phyloP scores from a whole-genome alignment of 1,140 invertebrate species.

The Procambarus clarkii region DNA sequence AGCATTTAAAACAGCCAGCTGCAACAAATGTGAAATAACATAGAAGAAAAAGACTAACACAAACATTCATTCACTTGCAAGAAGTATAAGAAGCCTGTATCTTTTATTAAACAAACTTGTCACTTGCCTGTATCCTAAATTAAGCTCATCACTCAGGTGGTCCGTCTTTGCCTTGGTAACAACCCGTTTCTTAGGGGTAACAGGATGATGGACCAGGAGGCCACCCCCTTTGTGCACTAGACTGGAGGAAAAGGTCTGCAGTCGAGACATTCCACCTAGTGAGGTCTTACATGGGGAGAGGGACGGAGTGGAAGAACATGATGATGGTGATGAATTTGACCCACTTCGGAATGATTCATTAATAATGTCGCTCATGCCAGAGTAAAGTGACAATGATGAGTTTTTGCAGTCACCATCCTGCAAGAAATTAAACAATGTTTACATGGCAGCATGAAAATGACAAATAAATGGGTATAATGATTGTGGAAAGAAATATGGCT shows the following conservation, averaged over 20 bases:
- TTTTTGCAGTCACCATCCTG: conserved; percentile 29
- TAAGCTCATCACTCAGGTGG: conserved; percentile 60
- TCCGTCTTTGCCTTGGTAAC: conserved; percentile 55
- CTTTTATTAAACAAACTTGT: neutral
- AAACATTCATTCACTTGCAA: too few species aligned
- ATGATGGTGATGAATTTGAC: conserved; percentile 33
- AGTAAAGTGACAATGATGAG: conserved; percentile 39
- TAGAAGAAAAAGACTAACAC: conserved; percentile 5
- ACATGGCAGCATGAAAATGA: too few species aligned
- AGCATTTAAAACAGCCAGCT: too few species aligned
- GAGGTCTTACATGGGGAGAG: conserved; percentile 22
- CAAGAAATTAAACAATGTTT: neutral
- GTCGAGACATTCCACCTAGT: neutral
- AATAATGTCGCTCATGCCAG: conserved; percentile 63
- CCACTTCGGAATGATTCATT: conserved; percentile 31
- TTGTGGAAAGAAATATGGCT: too few species aligned
- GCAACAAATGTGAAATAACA: too few species aligned
- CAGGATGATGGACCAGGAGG: conserved; percentile 57
- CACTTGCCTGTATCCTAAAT: conserved; percentile 49
- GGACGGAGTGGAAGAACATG: conserved; percentile 52
- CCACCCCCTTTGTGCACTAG: conserved; percentile 51
- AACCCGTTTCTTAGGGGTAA: conserved; percentile 58
- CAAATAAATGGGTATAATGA: too few species aligned
- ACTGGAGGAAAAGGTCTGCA: conserved; percentile 12
- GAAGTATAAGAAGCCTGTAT: neutral